Base-by-base conservation (phyloP, 2,113 vertebrate genomes). In the Dipodomys stephensi region DNA sequence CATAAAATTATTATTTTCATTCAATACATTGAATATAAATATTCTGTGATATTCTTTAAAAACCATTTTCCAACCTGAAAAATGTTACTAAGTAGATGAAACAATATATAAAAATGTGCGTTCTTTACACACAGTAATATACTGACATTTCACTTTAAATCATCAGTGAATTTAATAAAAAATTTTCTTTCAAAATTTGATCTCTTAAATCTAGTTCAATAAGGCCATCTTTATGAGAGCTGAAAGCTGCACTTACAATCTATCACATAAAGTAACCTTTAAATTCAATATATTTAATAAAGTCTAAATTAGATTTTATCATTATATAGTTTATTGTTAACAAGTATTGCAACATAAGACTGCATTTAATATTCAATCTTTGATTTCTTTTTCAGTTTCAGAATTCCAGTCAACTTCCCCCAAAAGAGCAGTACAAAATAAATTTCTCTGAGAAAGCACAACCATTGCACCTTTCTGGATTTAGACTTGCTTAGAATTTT, bases 311-410 rank as follows among this genome's bases (percentile, higher is more conserved):
- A 92, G 46, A 93, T 89, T 96, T 96, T 92, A 95, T n/a, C 27
- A 91, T 93, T 96, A 94, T 96, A 94, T 0, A 95, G 72, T 94
- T 96, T 92, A 97, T 81, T 95, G 93, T 96, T 97, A 97, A 93
- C 32, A 96, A 96, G 73, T 86, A 97, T 78, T 91, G 44, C 60
- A 96, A 85, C 39, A 91, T 94, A 62, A 35, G 49, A 93, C 19
- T 92, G 49, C 32, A 80, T 88, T 88, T 65, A 96, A 93, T 91
- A 96, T 94, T 97, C 81, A 92, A 88, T 88, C 80, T 96, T 95
- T 95, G 92, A 91, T 92, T 97, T 96, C 94, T 77, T 91, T 79
- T 95, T 87, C 49, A 96, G 53, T 68, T 15, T 93, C 83, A 88
- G 53, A 90, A 94, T 32, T 94, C 76, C 53, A 97, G 95, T 79